Evolutionary conservation across 35 echinoderm and acorn worm genomes (phyloP).

Genomic region (Ophiothrix spiculata): DNA sequence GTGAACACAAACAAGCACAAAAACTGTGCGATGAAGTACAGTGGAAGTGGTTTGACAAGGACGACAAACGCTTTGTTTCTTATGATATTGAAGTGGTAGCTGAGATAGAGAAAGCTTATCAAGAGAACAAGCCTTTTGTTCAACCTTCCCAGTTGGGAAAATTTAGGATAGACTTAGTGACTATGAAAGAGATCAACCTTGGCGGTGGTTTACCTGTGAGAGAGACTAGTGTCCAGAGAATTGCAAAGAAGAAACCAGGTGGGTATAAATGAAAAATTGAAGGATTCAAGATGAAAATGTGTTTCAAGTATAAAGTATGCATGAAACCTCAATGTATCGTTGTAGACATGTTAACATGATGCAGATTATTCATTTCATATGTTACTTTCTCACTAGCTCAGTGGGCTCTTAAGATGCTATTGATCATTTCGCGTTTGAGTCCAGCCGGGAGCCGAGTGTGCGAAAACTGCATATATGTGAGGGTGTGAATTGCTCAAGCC

Average conservation of each 20-base stretch:
- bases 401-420: no score
- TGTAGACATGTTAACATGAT: no score
- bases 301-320: no score
- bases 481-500: no score
- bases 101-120: not conserved
- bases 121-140: not conserved
- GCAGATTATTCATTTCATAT: no score
- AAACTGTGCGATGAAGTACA: not conserved
- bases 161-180: not conserved
- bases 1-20: not conserved
- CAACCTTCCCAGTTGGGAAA: not conserved
- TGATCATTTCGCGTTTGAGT: no score
- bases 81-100: not conserved
- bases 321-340: no score
- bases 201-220: not conserved
- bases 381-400: no score
- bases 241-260: not conserved
- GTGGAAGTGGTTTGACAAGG: not conserved
- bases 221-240: not conserved
- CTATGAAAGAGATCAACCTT: not conserved
- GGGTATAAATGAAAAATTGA: no score
- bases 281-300: no score
- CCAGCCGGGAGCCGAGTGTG: no score
- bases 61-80: not conserved
- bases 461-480: no score